These are phyloP conservation scores for Pimephales promelas DNA, from an alignment of 2,113 vertebrate species.

Conservation along the genomic window DNA sequence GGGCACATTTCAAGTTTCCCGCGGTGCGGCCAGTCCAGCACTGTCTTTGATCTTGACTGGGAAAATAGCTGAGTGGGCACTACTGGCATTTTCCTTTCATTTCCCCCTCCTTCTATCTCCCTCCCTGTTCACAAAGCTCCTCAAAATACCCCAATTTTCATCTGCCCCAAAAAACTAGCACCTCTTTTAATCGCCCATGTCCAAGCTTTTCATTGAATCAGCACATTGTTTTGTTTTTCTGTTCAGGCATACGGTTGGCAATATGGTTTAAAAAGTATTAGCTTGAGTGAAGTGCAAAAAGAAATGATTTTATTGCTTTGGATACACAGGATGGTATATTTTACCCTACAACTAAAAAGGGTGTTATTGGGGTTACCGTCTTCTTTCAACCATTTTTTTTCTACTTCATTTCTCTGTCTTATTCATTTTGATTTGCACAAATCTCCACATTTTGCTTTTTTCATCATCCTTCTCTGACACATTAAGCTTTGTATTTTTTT, in stretches of 20 bases:
- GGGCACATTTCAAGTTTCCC: conserved; percentile 83
- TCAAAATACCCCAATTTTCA: conserved; percentile 79
- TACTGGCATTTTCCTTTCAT: conserved; percentile 83
- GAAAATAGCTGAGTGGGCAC: conserved; percentile 85
- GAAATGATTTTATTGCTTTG: conserved; percentile 15
- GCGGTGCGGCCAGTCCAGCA: conserved; percentile 79
- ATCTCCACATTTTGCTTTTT: conserved; percentile 31
- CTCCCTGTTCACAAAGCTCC: conserved; percentile 65
- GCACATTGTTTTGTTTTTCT: conserved; percentile 56
- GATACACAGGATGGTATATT: conserved; percentile 8
- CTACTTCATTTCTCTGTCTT: conserved; percentile 17
- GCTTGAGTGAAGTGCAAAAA: conserved; percentile 22
- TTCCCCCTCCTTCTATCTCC: conserved; percentile 68
- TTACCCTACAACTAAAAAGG: neutral
- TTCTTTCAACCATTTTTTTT: conserved; percentile 26
- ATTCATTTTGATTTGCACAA: conserved; percentile 30
- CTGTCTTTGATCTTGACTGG: conserved; percentile 84
- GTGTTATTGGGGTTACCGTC: conserved; percentile 1
- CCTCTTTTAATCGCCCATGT: conserved; percentile 68
- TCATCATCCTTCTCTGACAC: conserved; percentile 31
- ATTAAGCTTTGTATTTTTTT: conserved; percentile 54
- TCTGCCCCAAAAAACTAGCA: conserved; percentile 71
- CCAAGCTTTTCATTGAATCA: conserved; percentile 64
- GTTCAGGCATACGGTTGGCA: conserved; percentile 55
- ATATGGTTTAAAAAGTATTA: conserved; percentile 27